A percentile compares a stretch with the other conserved stretches of the same genome.
These are phyloP conservation scores for Euwallacea similis DNA, from an alignment of 1,140 invertebrate genomes.

Conservation along the genomic window DNA sequence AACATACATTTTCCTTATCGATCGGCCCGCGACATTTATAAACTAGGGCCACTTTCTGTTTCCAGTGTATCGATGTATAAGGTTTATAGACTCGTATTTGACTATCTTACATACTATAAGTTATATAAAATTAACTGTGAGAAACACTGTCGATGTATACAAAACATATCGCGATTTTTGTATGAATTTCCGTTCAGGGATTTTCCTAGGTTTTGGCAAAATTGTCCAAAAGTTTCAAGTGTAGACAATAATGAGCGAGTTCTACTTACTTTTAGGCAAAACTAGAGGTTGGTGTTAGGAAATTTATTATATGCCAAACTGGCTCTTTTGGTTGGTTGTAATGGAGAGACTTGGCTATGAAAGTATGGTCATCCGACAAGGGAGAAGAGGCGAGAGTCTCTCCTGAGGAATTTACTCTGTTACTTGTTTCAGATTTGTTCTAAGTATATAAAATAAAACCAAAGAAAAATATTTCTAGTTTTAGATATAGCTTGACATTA, in stretches of 20 bases:
- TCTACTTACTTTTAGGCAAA: conserved; percentile 32
- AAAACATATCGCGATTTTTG: conserved; percentile 45
- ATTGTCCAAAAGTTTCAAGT: conserved; percentile 43
- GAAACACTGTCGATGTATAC: conserved; percentile 41
- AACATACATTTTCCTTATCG: background rate
- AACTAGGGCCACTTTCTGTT: background rate
- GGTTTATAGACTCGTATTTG: conserved; percentile 2
- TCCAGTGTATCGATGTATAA: conserved; percentile 1
- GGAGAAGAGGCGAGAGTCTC: background rate
- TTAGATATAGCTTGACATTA: conserved; percentile 46
- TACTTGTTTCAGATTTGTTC: conserved; percentile 8
- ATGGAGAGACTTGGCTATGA: too few relatives aligned
- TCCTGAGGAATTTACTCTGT: conserved; percentile 1
- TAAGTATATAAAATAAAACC: conserved; percentile 33
- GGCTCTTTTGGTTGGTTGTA: too few relatives aligned
- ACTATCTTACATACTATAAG: conserved; percentile 11
- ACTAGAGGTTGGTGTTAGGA: conserved; percentile 17
- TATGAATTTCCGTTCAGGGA: conserved; percentile 5
- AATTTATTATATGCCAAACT: conserved; percentile 12
- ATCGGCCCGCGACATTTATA: background rate
- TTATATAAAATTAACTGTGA: conserved; percentile 40
- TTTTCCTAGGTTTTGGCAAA: background rate
- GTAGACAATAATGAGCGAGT: conserved; percentile 47
- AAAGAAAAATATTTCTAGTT: conserved; percentile 47
- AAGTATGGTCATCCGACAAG: too few relatives aligned